phyloP scores from a whole-genome alignment of 2,888 invertebrate genomes.

The Xanthorhoe designata region DNA sequence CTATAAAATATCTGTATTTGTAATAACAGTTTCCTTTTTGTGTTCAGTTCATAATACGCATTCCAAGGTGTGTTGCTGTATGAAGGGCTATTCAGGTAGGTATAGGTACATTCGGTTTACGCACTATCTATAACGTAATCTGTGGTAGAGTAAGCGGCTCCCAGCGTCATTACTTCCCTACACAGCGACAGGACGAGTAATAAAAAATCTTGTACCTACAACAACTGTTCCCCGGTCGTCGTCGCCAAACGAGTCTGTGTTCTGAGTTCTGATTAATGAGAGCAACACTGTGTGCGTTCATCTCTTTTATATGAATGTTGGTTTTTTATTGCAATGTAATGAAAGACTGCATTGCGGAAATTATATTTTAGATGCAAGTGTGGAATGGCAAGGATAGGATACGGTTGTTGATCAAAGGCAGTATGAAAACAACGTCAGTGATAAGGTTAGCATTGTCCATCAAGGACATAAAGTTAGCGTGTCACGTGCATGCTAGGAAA shows the following conservation, averaged over 20 bases:
- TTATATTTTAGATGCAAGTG: no score
- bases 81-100: slow-evolving; percentile 14
- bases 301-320: slow-evolving; percentile 7
- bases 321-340: not conserved
- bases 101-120: not conserved
- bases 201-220: slow-evolving; percentile 28
- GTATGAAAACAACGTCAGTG: no score
- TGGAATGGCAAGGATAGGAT: no score
- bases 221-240: slow-evolving; percentile 23
- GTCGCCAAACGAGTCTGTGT: slow-evolving; percentile 20
- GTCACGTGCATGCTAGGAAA: no score
- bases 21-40: slow-evolving; percentile 2
- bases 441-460: no score
- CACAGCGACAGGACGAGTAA: slow-evolving; percentile 19
- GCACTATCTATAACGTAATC: slow-evolving; percentile 16
- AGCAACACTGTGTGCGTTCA: slow-evolving; percentile 1
- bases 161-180: slow-evolving; percentile 24
- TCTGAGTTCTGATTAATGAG: slow-evolving; percentile 4
- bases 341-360: no score
- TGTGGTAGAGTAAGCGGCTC: slow-evolving; percentile 13
- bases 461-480: no score
- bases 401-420: no score
- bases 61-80: slow-evolving; percentile 17
- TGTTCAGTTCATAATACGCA: slow-evolving; percentile 13
- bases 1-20: not conserved